Evolutionary conservation across 2,797 vertebrate genomes (phyloP), one percentile per base, ranked within the genome.

Genomic region (Sorex maritimensis): DNA sequence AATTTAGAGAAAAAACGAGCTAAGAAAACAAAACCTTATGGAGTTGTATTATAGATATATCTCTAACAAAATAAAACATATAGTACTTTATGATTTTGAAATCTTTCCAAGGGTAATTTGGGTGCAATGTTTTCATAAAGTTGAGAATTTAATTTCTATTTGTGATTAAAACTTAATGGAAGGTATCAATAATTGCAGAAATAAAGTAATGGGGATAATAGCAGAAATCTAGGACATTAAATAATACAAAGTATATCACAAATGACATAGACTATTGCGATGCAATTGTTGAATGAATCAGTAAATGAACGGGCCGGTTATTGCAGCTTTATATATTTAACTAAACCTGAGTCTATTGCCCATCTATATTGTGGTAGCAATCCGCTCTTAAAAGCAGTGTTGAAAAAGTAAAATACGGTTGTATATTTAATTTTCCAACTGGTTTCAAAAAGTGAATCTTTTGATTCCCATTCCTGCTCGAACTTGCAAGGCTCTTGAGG

Each of bases 131-230:
- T 15, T 4, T 52, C 71, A 13, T 41, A 23, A n/a, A 65, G 2
- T n/a, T 94, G 72, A 92, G 24, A 88, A 74, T 89, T 83, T 84
- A 71, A 90, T 79, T 93, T 63, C n/a, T 61, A n/a, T 82, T 17
- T 92, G 63, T 34, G 11, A 61, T 67, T 23, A 28, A 87, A 65
- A 81, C 28, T 69, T 69, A 85, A 81, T 55, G 2, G 65, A 91
- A 89, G 38, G 34, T 86, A 49, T 13, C 83, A 95, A 92, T 38
- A 71, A 86, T 86, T 92, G 69, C 79, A 67, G 28, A 26, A 67
- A 24, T 11, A 63, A 63, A 63, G 10, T 19, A 23, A 63, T 19
- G 61, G 23, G 15, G 23, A 8, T 7, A 19, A 63, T 23, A 28
- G 28, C 24, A 28, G 34, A 95, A 61, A 94, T 26, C 81, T 6